Evolutionary conservation across 2,888 invertebrate genomes (phyloP).

Genomic region (Trachelus tabidus): DNA sequence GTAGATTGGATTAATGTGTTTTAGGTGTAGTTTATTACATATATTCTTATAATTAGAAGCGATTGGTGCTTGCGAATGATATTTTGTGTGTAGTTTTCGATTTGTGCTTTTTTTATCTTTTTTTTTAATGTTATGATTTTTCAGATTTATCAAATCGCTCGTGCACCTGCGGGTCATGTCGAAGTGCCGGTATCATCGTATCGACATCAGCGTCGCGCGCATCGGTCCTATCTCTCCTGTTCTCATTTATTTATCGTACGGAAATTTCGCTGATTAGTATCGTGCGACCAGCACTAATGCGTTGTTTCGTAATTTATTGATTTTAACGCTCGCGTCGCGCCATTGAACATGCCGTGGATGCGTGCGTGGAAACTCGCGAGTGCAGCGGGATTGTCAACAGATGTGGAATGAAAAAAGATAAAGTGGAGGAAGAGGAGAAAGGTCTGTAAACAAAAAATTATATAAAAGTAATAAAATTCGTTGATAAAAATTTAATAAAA

Average conservation of each 20-base stretch:
- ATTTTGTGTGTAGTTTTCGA: not conserved
- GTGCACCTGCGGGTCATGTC: not conserved
- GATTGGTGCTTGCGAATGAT: not conserved
- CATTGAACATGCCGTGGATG: not conserved
- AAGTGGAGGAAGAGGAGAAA: not conserved
- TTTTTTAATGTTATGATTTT: not conserved
- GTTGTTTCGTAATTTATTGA: slow-evolving; percentile 66
- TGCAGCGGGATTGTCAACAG: not conserved
- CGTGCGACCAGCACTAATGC: slow-evolving; percentile 65
- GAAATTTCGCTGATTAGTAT: slow-evolving; percentile 67
- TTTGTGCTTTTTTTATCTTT: not conserved
- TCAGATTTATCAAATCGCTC: not conserved
- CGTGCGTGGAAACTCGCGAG: not conserved
- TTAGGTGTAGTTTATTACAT: not conserved
- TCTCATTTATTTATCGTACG: slow-evolving; percentile 65
- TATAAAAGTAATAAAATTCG: not conserved
- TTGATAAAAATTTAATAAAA: not conserved
- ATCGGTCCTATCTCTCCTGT: slow-evolving; percentile 35
- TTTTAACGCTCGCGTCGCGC: slow-evolving; percentile 53
- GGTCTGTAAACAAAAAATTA: not conserved
- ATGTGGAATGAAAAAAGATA: not conserved
- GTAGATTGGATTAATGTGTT: not conserved
- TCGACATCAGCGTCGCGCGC: slow-evolving; percentile 46
- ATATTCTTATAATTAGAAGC: not conserved
- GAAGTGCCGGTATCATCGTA: slow-evolving; percentile 44